Evolutionary conservation across 2,113 vertebrate species (phyloP), one percentile per base, ranked within the genome.

Genomic region (Australoheros scitulus): DNA sequence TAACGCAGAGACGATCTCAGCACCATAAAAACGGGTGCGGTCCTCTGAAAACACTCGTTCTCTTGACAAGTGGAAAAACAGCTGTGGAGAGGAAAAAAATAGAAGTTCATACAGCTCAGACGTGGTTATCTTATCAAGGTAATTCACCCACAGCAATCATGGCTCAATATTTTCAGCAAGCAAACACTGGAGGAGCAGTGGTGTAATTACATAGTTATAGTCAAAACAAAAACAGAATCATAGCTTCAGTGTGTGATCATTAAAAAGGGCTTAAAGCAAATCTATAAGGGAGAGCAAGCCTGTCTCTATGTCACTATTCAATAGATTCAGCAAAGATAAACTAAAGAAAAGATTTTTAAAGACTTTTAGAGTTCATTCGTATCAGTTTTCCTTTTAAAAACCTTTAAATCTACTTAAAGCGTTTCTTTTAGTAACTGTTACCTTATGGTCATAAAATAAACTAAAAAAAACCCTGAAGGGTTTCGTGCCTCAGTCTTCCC

Each of bases 31-130:
- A 92, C 97, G 97, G 80, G 97, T 98, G 93, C 98, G 97, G 94
- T 99, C 98, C 96, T 99, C 97, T 34, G 98, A 98, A 95, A 99
- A 99, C 92, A 98, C 97, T 74, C 97, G 94, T 92, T 99, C 98
- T 96, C 98, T 97, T 81, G 97, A 99, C 96, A 99, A 97, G 96
- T 99, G 98, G 96, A 99, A 99, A 97, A 99, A 99, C 93, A 99
- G 96, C 95, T 96, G 93, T 2, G 47, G 47, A 72, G 1, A 11
- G 41, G 0, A 5, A 57, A 61, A 76, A 18, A 70, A 58, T 0
- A 57, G 1, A 11, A 70, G 41, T 41, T 14, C 24, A 77, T 5
- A 74, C 36, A 13, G 8, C 17, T 68, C 20, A 70, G 14, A 74
- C 14, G 26, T 1, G 74, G 7, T 59, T 52, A 47, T 52, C 43